Conservation (phyloP, 2,888 invertebrate species). For the Eupsilia transversa region DNA sequence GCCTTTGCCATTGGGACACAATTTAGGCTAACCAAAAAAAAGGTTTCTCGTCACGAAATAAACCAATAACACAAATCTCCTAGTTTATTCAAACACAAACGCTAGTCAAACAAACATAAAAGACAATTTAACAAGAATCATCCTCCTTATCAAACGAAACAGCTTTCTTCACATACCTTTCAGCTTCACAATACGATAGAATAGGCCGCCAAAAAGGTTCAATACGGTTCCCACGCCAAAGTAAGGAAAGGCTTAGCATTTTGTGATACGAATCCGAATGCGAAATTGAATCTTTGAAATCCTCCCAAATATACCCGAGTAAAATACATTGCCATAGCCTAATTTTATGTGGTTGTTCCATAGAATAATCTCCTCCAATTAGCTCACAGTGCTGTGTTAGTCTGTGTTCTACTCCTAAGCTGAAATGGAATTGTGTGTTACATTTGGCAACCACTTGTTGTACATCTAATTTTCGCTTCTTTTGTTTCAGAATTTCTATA, state of each 20-base stretch:
- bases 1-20: neutral
- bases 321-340: conserved; percentile 51
- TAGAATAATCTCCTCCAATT: conserved; percentile 35
- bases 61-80: neutral
- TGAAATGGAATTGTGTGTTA: conserved; percentile 40
- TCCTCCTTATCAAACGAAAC: conserved; percentile 45
- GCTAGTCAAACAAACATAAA: conserved; percentile 9
- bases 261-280: conserved; percentile 50
- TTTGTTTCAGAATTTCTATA: conserved; percentile 44
- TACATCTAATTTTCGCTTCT: conserved; percentile 20
- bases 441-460: conserved; percentile 53
- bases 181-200: conserved; percentile 50
- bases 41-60: neutral
- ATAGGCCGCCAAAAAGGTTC: conserved; percentile 62
- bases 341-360: conserved; percentile 44
- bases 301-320: conserved; percentile 36
- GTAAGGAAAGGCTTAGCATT: conserved; percentile 53
- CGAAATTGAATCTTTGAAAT: conserved; percentile 62
- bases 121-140: conserved; percentile 36
- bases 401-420: conserved; percentile 33
- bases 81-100: conserved; percentile 4
- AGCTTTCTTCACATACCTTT: conserved; percentile 50
- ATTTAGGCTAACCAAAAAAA: too few species aligned
- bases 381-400: conserved; percentile 18
- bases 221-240: conserved; percentile 39